Base-by-base conservation (phyloP, 2,113 vertebrate genomes). In the Myocastor coypus region DNA sequence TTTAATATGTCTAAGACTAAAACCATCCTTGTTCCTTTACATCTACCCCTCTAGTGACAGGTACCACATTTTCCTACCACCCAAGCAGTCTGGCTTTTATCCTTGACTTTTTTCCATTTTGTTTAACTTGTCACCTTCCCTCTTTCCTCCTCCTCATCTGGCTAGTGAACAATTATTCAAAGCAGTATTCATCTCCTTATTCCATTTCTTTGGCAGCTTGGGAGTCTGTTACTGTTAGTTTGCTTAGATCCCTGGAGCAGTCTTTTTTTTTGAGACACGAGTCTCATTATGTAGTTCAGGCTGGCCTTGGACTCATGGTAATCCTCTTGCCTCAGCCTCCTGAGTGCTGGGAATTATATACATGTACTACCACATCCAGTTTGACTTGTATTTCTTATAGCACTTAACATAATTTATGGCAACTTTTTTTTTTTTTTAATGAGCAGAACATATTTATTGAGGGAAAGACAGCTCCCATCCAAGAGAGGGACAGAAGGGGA, bases 161-260 rank as follows among this genome's bases (percentile, higher is more conserved):
- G 66, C 57, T 86, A 63, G 42, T 32, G 14, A 94, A 83, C 20
- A 80, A 57, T 92, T 34, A 90, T 52, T 90, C 14, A 34, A 95
- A 66, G 28, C 17, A 80, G 46, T 69, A 3, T 57, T 28, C 28
- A 83, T 90, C 22, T 87, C 78, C n/a, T 83, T 93, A 83, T 26
- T 34, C 19, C 24, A 16, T 34, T 24, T 93, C 26, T n/a, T 93
- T 69, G 42, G 52, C 22, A 69, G 77, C 73, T 40, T 87, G 59
- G 20, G 28, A 83, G 68, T 7, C 22, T 85, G 50, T 42, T 63
- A 69, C 32, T 83, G 5, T 37, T 19, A 50, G 78, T 77, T 95
- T 69, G n/a, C 59, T 28, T 63, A 93, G 77, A 26, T 30, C 83
- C 34, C 68, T 69, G 68, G 34, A 19, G 34, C 3, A n/a, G 13